These are phyloP conservation scores for Alectoris magna DNA, from an alignment of 2,797 vertebrate species.

Conservation along the genomic window DNA sequence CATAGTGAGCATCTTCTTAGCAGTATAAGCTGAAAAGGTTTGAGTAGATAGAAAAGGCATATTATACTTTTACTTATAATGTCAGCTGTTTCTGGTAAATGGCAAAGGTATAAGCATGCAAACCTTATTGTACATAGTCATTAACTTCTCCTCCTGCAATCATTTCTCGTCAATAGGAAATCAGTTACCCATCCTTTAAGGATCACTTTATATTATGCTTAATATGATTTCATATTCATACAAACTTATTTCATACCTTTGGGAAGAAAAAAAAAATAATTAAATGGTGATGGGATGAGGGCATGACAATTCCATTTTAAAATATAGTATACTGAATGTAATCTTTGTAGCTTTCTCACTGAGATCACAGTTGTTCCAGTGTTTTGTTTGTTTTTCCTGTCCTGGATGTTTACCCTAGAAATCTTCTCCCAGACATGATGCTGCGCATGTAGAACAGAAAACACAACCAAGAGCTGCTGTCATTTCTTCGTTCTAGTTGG, in stretches of 20 bases:
- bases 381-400: neutral
- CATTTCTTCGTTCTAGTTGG: neutral
- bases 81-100: neutral
- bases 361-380: neutral
- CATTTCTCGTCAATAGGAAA: neutral
- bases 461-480: neutral
- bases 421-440: fast-evolving
- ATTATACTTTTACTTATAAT: neutral
- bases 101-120: neutral
- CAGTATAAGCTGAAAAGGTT: fast-evolving
- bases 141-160: neutral
- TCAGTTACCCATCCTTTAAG: neutral
- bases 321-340: neutral
- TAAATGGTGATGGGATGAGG: neutral
- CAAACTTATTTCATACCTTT: neutral
- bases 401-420: neutral
- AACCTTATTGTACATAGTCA: neutral
- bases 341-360: neutral
- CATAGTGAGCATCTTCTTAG: neutral
- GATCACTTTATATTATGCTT: neutral
- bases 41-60: neutral
- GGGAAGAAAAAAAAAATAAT: neutral
- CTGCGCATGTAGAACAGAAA: neutral
- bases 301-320: neutral
- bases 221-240: neutral